These are phyloP conservation scores for Manis pentadactyla DNA, from an alignment of 2,797 vertebrate genomes.

Conservation along the genomic window DNA sequence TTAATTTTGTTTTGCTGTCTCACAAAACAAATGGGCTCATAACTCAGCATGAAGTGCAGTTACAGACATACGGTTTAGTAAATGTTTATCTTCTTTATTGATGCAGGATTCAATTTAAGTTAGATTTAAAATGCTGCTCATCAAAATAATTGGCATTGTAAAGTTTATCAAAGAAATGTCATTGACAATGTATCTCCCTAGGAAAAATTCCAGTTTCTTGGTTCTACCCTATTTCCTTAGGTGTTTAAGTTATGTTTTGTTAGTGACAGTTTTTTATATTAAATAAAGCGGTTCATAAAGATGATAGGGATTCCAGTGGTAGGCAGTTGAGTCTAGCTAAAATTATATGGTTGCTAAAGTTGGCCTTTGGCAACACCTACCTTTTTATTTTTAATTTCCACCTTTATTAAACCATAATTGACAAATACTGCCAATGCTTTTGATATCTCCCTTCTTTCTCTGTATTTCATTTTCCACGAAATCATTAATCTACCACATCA, in stretches of 20 bases:
- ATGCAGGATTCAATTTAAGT: not conserved
- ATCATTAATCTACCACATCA: not conserved
- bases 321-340: not conserved
- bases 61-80: conserved; percentile 45
- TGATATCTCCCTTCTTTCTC: not conserved
- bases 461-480: not conserved
- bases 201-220: not conserved
- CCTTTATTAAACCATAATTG: not conserved
- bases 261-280: not conserved
- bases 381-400: not conserved
- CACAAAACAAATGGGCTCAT: not conserved
- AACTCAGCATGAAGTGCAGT: conserved; percentile 34
- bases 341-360: not conserved
- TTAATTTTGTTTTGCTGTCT: conserved; percentile 5
- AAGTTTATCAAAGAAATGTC: not conserved
- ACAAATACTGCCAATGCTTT: not conserved
- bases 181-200: not conserved
- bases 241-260: not conserved
- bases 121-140: conserved; percentile 33
- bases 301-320: not conserved
- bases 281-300: not conserved
- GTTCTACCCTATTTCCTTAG: not conserved
- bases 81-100: not conserved
- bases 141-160: conserved; percentile 27
- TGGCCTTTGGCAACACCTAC: not conserved